phyloP scores from a whole-genome alignment of 2,888 invertebrate genomes.

The Trachelus stipa region DNA sequence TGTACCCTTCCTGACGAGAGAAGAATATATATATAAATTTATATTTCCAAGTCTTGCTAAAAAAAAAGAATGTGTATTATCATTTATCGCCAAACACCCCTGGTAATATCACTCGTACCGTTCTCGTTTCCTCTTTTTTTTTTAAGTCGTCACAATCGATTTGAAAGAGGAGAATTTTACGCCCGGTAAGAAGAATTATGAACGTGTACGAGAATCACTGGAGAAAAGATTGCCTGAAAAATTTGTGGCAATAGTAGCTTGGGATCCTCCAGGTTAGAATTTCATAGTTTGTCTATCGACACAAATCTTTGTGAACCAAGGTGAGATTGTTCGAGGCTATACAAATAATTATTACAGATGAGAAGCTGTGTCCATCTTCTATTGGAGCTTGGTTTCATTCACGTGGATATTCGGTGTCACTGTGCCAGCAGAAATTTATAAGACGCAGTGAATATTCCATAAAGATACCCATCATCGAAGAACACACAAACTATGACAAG shows the following conservation, averaged over 20 bases:
- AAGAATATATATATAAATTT: constrained; percentile 25
- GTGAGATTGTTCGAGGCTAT: neutral
- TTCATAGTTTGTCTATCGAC: neutral
- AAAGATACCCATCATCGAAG: constrained; percentile 63
- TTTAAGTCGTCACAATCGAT: constrained; percentile 69
- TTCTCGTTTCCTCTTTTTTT: neutral
- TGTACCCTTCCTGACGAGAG: constrained; percentile 16
- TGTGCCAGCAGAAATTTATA: constrained; percentile 64
- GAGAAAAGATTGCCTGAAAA: constrained; percentile 57
- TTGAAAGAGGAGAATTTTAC: constrained; percentile 66
- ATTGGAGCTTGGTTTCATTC: constrained; percentile 71
- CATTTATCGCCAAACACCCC: neutral
- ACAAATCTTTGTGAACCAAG: neutral
- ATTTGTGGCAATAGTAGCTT: constrained; percentile 67
- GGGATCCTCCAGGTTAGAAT: constrained; percentile 69
- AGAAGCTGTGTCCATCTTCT: constrained; percentile 71
- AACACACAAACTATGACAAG: constrained; percentile 48
- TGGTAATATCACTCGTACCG: neutral
- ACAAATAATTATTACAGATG: constrained; percentile 44
- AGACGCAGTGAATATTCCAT: constrained; percentile 60
- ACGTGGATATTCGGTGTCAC: constrained; percentile 64
- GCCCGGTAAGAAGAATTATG: constrained; percentile 67
- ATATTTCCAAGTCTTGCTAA: constrained; percentile 22
- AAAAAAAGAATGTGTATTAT: constrained; percentile 7
- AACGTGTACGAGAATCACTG: constrained; percentile 63